A percentile compares a stretch with the other conserved stretches of the same genome.
phyloP scores from a whole-genome alignment of 1,140 invertebrate species.

The Diachasmimorpha longicaudata region DNA sequence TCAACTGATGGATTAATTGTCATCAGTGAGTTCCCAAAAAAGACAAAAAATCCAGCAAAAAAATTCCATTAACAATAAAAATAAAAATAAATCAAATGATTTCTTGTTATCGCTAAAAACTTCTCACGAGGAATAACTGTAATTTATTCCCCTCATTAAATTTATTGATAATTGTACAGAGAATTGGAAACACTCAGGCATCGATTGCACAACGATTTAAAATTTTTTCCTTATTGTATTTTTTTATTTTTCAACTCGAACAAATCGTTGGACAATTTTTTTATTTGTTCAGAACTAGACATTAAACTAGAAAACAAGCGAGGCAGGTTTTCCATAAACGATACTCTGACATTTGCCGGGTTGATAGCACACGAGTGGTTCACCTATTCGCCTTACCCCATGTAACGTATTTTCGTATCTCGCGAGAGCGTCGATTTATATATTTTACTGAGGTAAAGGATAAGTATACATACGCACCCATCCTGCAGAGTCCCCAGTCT shows the following conservation, averaged over 20 bases:
- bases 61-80: too few relatives aligned
- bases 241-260: background rate
- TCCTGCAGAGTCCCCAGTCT: background rate
- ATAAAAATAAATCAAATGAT: too few relatives aligned
- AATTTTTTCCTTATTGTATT: too few relatives aligned
- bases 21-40: too few relatives aligned
- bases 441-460: slow-evolving; percentile 6
- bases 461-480: background rate
- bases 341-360: slow-evolving; percentile 5
- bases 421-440: background rate
- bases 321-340: slow-evolving; percentile 5
- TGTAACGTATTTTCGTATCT: background rate
- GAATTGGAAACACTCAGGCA: too few relatives aligned
- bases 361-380: slow-evolving; percentile 5
- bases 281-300: background rate
- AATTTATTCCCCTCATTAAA: background rate
- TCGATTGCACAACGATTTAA: too few relatives aligned
- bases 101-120: too few relatives aligned
- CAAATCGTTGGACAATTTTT: background rate
- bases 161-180: background rate
- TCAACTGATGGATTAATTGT: too few relatives aligned
- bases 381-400: background rate
- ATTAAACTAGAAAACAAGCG: background rate
- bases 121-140: background rate
- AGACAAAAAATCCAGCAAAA: too few relatives aligned